phyloP scores from a whole-genome alignment of 2,113 vertebrate genomes.

The Pseudorasbora parva region DNA sequence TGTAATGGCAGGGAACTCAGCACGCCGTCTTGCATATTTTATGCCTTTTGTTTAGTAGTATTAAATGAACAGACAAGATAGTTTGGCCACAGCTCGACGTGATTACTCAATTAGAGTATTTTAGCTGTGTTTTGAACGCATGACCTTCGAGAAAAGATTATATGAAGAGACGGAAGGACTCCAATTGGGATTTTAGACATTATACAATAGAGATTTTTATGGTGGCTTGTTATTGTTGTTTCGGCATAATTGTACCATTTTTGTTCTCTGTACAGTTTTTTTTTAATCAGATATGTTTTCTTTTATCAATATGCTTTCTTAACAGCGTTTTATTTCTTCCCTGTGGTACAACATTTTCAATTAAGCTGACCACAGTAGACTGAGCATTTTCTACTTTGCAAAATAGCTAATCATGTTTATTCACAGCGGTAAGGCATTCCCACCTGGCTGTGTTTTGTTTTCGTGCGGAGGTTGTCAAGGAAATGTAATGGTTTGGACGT shows the following conservation, averaged over 20 bases:
- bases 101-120: slow-evolving; percentile 20
- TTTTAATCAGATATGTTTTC: background rate
- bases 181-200: slow-evolving; percentile 14
- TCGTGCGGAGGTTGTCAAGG: background rate
- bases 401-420: slow-evolving; percentile 37
- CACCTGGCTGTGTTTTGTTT: slow-evolving; percentile 1
- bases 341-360: background rate
- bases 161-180: background rate
- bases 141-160: slow-evolving; percentile 16
- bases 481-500: slow-evolving; percentile 17
- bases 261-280: background rate
- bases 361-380: slow-evolving; percentile 26
- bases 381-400: slow-evolving; percentile 6
- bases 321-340: background rate
- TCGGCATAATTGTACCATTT: background rate
- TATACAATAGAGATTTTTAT: background rate
- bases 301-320: background rate
- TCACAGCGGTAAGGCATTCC: slow-evolving; percentile 1
- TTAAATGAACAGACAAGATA: slow-evolving; percentile 41
- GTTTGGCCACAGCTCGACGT: slow-evolving; percentile 15
- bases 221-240: background rate
- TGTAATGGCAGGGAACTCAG: slow-evolving; percentile 42
- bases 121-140: background rate
- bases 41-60: slow-evolving; percentile 53
- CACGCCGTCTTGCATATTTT: slow-evolving; percentile 39